These are phyloP conservation scores for Creontiades dilutus DNA, from an alignment of 2,888 invertebrate genomes.

Conservation along the genomic window DNA sequence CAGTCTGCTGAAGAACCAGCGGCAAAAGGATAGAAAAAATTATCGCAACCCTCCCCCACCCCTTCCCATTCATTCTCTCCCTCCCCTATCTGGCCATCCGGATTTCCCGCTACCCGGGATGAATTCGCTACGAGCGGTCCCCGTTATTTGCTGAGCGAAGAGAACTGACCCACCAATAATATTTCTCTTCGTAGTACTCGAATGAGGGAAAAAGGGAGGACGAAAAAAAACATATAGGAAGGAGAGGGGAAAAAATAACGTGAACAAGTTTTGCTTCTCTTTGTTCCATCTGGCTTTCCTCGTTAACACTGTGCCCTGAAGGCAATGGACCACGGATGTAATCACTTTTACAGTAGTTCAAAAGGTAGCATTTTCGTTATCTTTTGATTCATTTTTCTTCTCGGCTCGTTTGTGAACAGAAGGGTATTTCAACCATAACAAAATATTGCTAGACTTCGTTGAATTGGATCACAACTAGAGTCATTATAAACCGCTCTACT, in stretches of 20 bases:
- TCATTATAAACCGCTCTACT: too few species aligned
- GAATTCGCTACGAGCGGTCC: constrained; percentile 3
- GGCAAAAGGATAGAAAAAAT: too few species aligned
- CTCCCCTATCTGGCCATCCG: not conserved
- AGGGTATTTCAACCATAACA: not conserved
- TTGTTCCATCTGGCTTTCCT: constrained; percentile 28
- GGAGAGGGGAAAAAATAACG: not conserved
- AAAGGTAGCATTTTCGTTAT: not conserved
- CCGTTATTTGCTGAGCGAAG: constrained; percentile 24
- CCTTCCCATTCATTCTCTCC: too few species aligned
- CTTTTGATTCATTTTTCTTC: constrained; percentile 3
- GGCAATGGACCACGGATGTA: constrained; percentile 3
- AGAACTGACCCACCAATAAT: constrained; percentile 39
- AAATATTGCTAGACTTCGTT: not conserved
- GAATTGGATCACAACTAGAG: too few species aligned
- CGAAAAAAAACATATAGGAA: not conserved
- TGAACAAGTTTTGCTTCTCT: not conserved
- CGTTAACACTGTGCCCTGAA: not conserved
- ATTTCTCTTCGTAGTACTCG: constrained; percentile 1
- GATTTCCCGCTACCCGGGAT: not conserved
- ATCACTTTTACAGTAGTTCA: not conserved
- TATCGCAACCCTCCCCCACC: too few species aligned
- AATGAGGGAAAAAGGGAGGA: not conserved
- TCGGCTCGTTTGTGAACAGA: not conserved
- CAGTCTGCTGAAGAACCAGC: too few species aligned